Evolutionary conservation across 2,888 invertebrate species (phyloP), one percentile per base, ranked within the genome.

Genomic region (Drosophila differens): DNA sequence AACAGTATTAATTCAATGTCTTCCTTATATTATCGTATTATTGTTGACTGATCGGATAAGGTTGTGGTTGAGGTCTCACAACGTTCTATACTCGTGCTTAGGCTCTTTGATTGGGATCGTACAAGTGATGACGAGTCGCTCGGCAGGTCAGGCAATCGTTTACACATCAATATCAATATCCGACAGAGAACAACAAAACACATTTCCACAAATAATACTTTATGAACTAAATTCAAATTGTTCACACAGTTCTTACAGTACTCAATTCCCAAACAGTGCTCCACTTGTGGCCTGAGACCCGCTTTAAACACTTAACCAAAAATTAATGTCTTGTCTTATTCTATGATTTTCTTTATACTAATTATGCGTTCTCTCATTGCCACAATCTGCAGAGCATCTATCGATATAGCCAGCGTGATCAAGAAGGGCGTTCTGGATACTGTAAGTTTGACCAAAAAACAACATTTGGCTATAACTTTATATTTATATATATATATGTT

Each of bases 21-120:
- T 79, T 79, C 74, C 81, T 76, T 77, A 77, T 81, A 77, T 81
- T 76, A 39, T 47, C 70, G 60, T 70, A 61, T 57, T 44, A n/a
- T 57, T 70, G 39, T 70, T 78, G 61, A 60, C 61, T 70, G 62
- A 57, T 54, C 67, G 83, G 80, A 82, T 67, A 94, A 95, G 95
- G 95, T 94, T 92, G 93, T 94, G 94, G 94, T 95, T 94, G 95
- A 95, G 92, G 94, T 94, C 81, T 91, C 93, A 74, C 93, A 94
- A 81, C 94, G 94, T 82, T 93, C 94, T 83, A 93, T 95, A 89
- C 93, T 96, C 91, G 94, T 93, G 91, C 95, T 97, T 92, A 95
- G 94, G 93, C 95, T 98, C 91, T 97, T 95, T 95, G 98, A 99
- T 95, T 97, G 98, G 96, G 98, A 99, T 95, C 96, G 96, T 92